Evolutionary conservation across 2,888 invertebrate genomes (phyloP).

Genomic region (Mesodorylaimus sp.): DNA sequence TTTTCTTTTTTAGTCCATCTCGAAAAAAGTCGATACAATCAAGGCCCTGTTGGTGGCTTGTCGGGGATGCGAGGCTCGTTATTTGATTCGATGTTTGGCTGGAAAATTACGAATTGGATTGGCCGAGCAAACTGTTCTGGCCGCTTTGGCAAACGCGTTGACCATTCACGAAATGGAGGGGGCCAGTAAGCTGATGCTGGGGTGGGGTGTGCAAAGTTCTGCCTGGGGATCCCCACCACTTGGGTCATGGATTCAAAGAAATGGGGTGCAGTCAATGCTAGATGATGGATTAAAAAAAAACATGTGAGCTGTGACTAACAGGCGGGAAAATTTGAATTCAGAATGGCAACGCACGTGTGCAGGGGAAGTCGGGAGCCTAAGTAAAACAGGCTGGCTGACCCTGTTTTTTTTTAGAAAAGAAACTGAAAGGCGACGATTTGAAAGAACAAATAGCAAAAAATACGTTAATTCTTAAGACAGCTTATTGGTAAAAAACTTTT

Average conservation of each 20-base stretch:
- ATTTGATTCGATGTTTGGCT: conserved; percentile 65
- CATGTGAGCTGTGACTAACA: no score
- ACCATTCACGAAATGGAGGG: conserved; percentile 17
- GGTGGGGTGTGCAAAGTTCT: neutral
- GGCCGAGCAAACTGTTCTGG: conserved; percentile 82
- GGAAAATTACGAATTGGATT: conserved; percentile 88
- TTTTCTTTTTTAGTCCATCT: conserved; percentile 33
- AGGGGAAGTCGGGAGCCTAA: no score
- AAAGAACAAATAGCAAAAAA: conserved; percentile 56
- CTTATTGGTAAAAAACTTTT: conserved; percentile 51
- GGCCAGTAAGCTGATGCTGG: no score
- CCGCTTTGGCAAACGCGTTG: conserved; percentile 65
- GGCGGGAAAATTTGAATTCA: no score
- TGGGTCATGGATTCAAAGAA: no score
- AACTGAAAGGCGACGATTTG: conserved; percentile 45
- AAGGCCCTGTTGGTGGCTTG: conserved; percentile 81
- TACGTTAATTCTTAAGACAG: conserved; percentile 62
- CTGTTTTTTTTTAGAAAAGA: conserved; percentile 16
- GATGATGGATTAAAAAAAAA: no score
- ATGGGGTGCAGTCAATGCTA: no score
- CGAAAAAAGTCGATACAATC: conserved; percentile 70
- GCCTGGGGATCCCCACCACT: no score
- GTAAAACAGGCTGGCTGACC: no score
- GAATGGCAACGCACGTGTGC: no score
- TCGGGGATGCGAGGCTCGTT: conserved; percentile 64